Evolutionary conservation across 2,888 invertebrate species (phyloP).

Genomic region (Lasioglossum calceatum): DNA sequence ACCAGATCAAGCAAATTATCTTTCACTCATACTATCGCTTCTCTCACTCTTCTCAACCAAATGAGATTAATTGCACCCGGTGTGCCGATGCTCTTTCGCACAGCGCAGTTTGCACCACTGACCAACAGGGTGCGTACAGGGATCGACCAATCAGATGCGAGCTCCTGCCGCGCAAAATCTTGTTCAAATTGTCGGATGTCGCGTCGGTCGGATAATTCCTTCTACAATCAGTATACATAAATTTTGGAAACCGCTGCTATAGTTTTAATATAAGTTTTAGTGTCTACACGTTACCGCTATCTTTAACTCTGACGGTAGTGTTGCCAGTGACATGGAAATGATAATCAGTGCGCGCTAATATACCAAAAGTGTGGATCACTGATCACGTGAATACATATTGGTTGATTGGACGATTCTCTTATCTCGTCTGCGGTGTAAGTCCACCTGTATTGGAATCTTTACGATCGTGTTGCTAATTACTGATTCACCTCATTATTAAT

Average conservation of each 20-base stretch:
- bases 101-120: constrained; percentile 3
- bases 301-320: neutral
- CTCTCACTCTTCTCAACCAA: neutral
- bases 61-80: neutral
- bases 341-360: neutral
- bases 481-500: neutral
- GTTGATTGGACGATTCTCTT: neutral
- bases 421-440: neutral
- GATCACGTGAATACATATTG: neutral
- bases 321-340: neutral
- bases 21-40: neutral
- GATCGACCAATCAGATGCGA: neutral
- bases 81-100: neutral
- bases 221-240: no score
- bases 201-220: no score
- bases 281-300: neutral
- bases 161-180: neutral
- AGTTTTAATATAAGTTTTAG: no score
- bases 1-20: neutral
- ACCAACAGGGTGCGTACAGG: neutral
- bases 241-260: no score
- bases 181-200: neutral
- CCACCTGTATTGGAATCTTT: neutral
- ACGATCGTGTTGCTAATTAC: neutral
- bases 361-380: neutral